Evolutionary conservation across 2,113 vertebrate species (phyloP).

Genomic region (Chloropsis cyanopogon): DNA sequence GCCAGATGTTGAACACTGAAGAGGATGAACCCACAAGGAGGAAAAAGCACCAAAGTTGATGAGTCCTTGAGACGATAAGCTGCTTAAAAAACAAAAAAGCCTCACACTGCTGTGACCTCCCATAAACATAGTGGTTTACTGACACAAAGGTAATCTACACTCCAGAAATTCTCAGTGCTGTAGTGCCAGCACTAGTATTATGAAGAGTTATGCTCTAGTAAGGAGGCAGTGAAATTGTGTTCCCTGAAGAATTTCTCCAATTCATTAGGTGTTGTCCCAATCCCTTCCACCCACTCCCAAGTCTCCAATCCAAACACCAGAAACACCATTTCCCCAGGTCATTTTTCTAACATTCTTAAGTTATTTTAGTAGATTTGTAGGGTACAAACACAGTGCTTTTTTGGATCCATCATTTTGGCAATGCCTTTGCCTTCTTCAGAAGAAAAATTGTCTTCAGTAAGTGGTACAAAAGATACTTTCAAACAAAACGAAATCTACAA

Average conservation of each 20-base stretch:
- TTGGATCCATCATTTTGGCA: constrained; percentile 16
- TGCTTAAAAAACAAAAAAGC: constrained; percentile 32
- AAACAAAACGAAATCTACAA: neutral
- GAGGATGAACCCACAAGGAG: constrained; percentile 17
- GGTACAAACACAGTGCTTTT: neutral
- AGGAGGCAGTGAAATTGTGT: constrained; percentile 19
- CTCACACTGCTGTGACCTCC: neutral
- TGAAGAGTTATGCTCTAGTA: neutral
- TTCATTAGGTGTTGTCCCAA: neutral
- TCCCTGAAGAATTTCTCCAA: constrained; percentile 21
- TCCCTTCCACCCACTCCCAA: neutral
- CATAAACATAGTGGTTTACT: constrained; percentile 29
- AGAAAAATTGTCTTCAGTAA: neutral
- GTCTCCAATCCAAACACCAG: neutral
- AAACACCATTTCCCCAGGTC: neutral
- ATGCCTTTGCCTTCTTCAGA: constrained; percentile 3
- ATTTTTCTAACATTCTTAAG: neutral
- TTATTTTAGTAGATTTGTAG: neutral
- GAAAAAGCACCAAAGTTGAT: constrained; percentile 59
- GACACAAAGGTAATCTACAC: neutral
- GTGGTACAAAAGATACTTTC: neutral
- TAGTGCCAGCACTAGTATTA: neutral
- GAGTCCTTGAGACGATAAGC: constrained; percentile 38
- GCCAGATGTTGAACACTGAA: neutral
- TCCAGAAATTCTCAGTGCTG: neutral